Evolutionary conservation across 2,113 vertebrate genomes (phyloP).

Genomic region (Eonycteris spelaea): DNA sequence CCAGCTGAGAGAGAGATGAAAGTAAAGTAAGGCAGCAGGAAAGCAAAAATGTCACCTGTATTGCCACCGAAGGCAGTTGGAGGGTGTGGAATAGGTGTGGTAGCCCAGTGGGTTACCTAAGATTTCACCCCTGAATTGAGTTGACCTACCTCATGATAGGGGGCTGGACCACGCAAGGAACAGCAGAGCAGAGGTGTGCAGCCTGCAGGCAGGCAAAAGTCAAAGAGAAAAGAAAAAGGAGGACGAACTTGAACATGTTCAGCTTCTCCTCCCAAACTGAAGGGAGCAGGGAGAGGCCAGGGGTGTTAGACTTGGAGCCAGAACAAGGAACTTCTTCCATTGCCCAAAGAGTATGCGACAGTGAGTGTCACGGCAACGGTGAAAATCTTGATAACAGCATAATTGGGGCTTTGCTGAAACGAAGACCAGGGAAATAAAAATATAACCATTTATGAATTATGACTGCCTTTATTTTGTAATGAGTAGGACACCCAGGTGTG

Average conservation of each 20-base stretch:
- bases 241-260: neutral
- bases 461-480: neutral
- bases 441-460: neutral
- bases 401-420: neutral
- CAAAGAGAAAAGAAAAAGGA: neutral
- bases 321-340: neutral
- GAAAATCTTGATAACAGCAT: neutral
- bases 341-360: neutral
- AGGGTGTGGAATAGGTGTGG: neutral
- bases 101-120: neutral
- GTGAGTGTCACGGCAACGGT: neutral
- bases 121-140: neutral
- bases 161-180: neutral
- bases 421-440: neutral
- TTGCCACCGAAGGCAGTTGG: neutral
- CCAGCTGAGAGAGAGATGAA: neutral
- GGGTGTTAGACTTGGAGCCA: neutral
- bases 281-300: neutral
- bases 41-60: neutral
- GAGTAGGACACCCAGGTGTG: neutral
- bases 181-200: neutral
- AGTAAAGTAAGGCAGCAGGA: neutral
- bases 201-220: neutral
- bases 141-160: neutral
- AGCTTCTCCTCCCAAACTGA: neutral